Conservation (phyloP, 2,113 vertebrate genomes). For the Octodon degus region DNA sequence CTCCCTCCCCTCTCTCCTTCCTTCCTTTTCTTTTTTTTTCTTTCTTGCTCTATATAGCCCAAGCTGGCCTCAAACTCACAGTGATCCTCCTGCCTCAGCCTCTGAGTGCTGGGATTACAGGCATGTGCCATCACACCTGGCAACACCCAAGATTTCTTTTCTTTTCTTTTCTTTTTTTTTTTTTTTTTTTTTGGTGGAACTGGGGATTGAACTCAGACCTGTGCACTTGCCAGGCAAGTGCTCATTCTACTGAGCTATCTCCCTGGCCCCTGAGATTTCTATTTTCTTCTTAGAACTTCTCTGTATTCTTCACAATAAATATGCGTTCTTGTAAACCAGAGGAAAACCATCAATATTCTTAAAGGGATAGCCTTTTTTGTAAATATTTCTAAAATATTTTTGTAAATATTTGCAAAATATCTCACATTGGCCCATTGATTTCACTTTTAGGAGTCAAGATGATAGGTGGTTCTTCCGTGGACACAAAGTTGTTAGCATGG, state of each 20-base stretch:
- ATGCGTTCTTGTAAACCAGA: slow-evolving; percentile 5
- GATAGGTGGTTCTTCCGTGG: neutral
- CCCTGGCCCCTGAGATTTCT: no score
- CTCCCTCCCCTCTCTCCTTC: neutral
- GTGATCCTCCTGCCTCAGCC: no score
- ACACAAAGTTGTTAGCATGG: neutral
- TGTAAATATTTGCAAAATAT: slow-evolving; percentile 9
- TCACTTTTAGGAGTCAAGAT: neutral
- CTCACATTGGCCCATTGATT: neutral
- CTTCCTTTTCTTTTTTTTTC: neutral
- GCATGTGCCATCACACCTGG: neutral
- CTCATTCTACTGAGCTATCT: no score
- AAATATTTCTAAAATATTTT: neutral
- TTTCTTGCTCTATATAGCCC: neutral
- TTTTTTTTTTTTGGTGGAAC: no score
- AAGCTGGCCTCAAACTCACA: no score
- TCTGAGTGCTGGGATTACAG: no score
- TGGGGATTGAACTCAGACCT: no score
- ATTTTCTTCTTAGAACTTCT: neutral
- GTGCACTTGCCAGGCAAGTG: no score
- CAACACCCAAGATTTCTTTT: neutral
- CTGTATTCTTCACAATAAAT: neutral
- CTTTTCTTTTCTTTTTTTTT: no score
- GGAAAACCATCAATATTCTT: neutral
- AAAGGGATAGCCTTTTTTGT: neutral